Conservation (phyloP, 2,888 invertebrate genomes). For the Lathronympha strigana region DNA sequence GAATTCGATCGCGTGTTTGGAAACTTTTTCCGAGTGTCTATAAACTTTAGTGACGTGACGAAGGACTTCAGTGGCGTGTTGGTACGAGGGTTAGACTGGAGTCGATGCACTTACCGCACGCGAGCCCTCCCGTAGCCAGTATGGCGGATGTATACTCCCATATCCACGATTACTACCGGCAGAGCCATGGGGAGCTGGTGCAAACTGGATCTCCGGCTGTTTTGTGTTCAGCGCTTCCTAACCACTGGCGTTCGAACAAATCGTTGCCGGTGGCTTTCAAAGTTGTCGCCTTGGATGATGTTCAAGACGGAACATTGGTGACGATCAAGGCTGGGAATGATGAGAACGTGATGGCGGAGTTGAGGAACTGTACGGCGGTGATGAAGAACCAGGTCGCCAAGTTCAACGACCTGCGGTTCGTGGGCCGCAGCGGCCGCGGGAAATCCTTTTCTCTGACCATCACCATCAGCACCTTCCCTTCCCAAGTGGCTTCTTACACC, state of each 20-base stretch:
- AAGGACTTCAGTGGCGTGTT: constrained; percentile 75
- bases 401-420: constrained; percentile 99
- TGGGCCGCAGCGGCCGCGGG: constrained; percentile 98
- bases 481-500: constrained; percentile 95
- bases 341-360: constrained; percentile 97
- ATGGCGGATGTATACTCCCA: constrained; percentile 90
- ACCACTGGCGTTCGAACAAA: constrained; percentile 99
- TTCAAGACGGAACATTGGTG: constrained; percentile 97
- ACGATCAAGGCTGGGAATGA: constrained; percentile 98
- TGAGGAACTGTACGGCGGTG: constrained; percentile 96
- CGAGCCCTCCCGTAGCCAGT: constrained; percentile 82
- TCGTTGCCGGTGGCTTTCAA: constrained; percentile 98
- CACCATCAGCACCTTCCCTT: constrained; percentile 90
- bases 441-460: constrained; percentile 98
- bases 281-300: constrained; percentile 96
- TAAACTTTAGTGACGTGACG: constrained; percentile 68
- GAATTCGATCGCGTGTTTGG: constrained; percentile 61
- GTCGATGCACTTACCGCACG: constrained; percentile 88
- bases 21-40: constrained; percentile 68
- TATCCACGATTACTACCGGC: constrained; percentile 91
- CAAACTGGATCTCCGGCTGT: constrained; percentile 98
- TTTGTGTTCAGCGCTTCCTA: constrained; percentile 96
- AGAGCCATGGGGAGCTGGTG: constrained; percentile 96
- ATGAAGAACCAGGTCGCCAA: constrained; percentile 99
- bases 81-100: constrained; percentile 71